These are phyloP conservation scores for Aptenodytes forsteri DNA, from an alignment of 2,113 vertebrate species.

Conservation along the genomic window DNA sequence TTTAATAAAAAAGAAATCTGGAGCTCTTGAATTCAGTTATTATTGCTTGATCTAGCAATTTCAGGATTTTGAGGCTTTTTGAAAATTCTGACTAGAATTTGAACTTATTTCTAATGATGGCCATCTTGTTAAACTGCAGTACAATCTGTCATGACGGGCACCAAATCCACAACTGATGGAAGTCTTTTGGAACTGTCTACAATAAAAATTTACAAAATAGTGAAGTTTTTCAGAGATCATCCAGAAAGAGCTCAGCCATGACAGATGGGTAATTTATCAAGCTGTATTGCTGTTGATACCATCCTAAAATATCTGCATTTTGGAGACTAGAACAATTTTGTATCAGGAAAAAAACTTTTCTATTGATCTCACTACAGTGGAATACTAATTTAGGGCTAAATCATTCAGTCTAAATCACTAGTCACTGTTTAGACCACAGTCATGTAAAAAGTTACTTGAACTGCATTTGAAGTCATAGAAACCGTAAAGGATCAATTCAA, in stretches of 20 bases:
- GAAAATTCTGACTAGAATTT: neutral
- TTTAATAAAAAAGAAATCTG: neutral
- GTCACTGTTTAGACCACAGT: neutral
- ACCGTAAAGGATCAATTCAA: neutral
- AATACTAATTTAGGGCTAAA: neutral
- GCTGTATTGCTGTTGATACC: neutral
- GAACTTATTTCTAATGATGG: neutral
- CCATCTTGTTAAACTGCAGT: neutral
- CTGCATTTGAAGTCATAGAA: neutral
- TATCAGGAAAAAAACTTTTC: neutral
- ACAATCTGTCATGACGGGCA: neutral
- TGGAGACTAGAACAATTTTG: neutral
- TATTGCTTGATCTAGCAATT: neutral
- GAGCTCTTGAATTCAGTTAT: neutral
- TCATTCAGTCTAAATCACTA: neutral
- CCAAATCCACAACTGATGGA: neutral
- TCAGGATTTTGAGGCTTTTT: neutral
- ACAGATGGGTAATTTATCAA: slow-evolving; percentile 20
- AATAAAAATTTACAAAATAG: neutral
- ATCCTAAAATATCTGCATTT: slow-evolving; percentile 3
- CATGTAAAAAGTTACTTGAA: neutral
- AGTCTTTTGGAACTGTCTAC: neutral
- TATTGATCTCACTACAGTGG: neutral
- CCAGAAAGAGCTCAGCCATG: neutral
- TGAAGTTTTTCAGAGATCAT: neutral